phyloP scores from a whole-genome alignment of 2,888 invertebrate genomes.

The Drosophila nr. medialis region DNA sequence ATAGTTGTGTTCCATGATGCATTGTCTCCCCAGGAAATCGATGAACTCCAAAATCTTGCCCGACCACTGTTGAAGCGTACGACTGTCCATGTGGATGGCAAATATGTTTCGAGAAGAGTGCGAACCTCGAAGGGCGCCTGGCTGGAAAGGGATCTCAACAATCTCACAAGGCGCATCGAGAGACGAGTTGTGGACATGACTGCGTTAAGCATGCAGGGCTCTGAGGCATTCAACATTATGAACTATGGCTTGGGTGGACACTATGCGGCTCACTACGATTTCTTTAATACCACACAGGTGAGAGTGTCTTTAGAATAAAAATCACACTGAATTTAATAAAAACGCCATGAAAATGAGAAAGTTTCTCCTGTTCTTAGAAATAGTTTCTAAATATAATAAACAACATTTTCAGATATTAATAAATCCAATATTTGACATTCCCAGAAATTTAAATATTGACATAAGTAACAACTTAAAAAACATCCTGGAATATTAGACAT shows the following conservation, averaged over 20 bases:
- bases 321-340: neutral
- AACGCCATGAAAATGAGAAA: neutral
- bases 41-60: conserved; percentile 58
- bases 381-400: no score
- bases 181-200: conserved; percentile 76
- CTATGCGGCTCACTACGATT: conserved; percentile 75
- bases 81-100: conserved; percentile 31
- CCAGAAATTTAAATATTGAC: no score
- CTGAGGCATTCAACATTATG: conserved; percentile 76
- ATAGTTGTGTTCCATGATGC: conserved; percentile 77
- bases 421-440: no score
- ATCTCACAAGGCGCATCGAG: conserved; percentile 53
- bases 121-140: conserved; percentile 79
- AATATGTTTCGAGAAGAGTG: conserved; percentile 1
- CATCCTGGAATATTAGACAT: neutral
- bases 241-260: conserved; percentile 82
- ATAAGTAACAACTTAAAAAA: neutral
- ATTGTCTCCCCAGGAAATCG: conserved; percentile 69
- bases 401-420: no score
- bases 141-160: conserved; percentile 55
- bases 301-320: conserved; percentile 6
- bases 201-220: conserved; percentile 59
- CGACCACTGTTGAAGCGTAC: conserved; percentile 64
- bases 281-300: conserved; percentile 66
- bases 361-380: neutral